Conservation (phyloP, 2,888 invertebrate species). For the Coleophora deauratella region DNA sequence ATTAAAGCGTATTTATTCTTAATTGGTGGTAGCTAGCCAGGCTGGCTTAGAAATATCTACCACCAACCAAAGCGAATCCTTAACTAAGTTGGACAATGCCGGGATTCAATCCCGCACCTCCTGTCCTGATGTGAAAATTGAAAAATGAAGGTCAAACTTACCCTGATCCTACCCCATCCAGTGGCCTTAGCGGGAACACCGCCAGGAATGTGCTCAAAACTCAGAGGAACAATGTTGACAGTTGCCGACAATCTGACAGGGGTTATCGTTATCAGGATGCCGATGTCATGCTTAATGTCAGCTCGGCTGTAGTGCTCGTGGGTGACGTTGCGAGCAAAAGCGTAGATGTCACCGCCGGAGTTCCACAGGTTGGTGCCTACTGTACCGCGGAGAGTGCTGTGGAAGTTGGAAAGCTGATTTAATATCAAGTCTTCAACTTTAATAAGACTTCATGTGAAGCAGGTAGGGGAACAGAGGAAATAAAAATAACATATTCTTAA, state of each 20-base stretch:
- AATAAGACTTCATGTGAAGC: too few species aligned
- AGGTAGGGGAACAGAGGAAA: too few species aligned
- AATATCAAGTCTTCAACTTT: too few species aligned
- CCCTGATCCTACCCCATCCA: conserved; percentile 48
- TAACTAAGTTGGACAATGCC: too few species aligned
- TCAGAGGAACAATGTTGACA: conserved; percentile 23
- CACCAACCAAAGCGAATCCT: too few species aligned
- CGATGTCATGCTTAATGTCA: conserved; percentile 48
- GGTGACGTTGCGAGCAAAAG: conserved; percentile 35
- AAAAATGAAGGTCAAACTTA: conserved; percentile 22
- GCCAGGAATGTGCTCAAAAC: conserved; percentile 17
- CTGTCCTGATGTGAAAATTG: too few species aligned
- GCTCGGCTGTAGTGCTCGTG: conserved; percentile 38
- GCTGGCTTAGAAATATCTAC: too few species aligned
- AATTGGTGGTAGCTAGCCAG: too few species aligned
- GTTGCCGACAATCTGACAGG: conserved; percentile 16
- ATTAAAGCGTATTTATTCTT: too few species aligned
- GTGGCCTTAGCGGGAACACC: conserved; percentile 28
- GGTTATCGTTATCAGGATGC: conserved; percentile 28
- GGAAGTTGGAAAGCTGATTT: neutral
- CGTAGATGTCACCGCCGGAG: conserved; percentile 33
- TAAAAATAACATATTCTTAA: too few species aligned
- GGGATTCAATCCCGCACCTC: too few species aligned
- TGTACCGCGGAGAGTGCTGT: conserved; percentile 35
- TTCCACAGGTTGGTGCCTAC: conserved; percentile 48